These are phyloP conservation scores for western clawed frog (Xenopus tropicalis) DNA, from an alignment of 2,113 vertebrate genomes.

Conservation along the genomic window DNA sequence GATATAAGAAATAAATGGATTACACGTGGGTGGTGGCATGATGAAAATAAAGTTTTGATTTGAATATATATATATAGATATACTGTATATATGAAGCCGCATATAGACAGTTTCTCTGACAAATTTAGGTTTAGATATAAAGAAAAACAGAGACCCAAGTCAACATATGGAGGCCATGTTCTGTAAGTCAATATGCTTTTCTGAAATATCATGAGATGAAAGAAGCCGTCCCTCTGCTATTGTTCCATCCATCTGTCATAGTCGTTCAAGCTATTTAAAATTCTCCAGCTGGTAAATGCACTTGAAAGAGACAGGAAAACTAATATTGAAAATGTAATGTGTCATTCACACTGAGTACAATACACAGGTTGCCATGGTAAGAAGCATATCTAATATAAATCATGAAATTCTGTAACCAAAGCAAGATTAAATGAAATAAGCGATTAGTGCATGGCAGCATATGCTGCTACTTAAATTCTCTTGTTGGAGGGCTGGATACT, in stretches of 20 bases:
- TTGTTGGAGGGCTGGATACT: no score
- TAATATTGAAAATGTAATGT: background rate
- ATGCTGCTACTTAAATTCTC: no score
- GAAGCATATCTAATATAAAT: background rate
- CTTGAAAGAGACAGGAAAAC: background rate
- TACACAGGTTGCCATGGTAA: background rate
- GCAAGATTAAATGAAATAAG: no score
- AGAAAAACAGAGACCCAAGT: background rate
- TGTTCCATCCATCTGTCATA: background rate
- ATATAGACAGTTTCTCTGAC: no score
- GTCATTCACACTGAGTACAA: background rate
- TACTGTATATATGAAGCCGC: no score
- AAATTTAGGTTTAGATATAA: no score
- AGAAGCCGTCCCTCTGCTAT: background rate
- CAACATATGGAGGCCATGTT: background rate
- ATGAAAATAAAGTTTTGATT: no score
- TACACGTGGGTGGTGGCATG: no score
- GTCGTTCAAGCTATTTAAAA: background rate
- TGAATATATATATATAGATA: no score
- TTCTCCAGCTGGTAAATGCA: slow-evolving; percentile 4
- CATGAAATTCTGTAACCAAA: no score
- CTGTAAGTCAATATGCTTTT: background rate
- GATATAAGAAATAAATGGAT: no score
- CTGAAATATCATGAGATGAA: background rate
- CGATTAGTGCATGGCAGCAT: no score